Evolutionary conservation across 1,140 invertebrate genomes (phyloP).

Genomic region (Drosophila setifemur): DNA sequence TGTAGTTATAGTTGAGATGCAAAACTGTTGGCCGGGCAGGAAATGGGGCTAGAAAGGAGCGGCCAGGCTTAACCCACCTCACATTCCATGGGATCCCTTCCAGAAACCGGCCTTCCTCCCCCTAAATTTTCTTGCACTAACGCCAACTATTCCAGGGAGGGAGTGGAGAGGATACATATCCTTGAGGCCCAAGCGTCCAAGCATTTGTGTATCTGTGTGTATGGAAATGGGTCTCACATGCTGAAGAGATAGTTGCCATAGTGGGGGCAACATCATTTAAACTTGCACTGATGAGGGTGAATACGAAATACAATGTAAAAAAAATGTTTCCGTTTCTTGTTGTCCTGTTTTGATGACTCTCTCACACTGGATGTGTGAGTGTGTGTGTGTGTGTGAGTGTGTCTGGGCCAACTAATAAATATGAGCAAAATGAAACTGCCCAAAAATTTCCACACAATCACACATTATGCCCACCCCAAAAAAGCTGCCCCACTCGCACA

Average conservation of each 20-base stretch:
- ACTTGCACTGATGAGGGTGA: conserved; percentile 74
- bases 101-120: neutral
- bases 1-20: conserved; percentile 55
- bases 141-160: conserved; percentile 28
- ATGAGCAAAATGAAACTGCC: conserved; percentile 82
- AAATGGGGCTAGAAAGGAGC: conserved; percentile 45
- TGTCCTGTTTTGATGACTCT: conserved; percentile 71
- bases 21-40: conserved; percentile 49
- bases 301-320: conserved; percentile 61
- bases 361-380: conserved; percentile 2
- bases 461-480: conserved; percentile 68
- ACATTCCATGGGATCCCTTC: neutral
- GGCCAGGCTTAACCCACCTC: conserved; percentile 1
- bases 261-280: conserved; percentile 60
- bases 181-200: conserved; percentile 54
- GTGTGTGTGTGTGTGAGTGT: conserved; percentile 15
- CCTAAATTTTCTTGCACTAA: conserved; percentile 57
- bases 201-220: conserved; percentile 32
- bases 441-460: conserved; percentile 81
- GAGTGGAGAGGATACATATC: conserved; percentile 23
- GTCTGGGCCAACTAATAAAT: conserved; percentile 81
- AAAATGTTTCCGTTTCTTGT: conserved; percentile 77
- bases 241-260: conserved; percentile 59
- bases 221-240: conserved; percentile 26
- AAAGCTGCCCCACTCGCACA: conserved; percentile 24